A percentile compares a stretch with the other conserved stretches of the same genome.
Evolutionary conservation across 1,140 invertebrate species (phyloP).

Genomic region (Halictus rubicundus): DNA sequence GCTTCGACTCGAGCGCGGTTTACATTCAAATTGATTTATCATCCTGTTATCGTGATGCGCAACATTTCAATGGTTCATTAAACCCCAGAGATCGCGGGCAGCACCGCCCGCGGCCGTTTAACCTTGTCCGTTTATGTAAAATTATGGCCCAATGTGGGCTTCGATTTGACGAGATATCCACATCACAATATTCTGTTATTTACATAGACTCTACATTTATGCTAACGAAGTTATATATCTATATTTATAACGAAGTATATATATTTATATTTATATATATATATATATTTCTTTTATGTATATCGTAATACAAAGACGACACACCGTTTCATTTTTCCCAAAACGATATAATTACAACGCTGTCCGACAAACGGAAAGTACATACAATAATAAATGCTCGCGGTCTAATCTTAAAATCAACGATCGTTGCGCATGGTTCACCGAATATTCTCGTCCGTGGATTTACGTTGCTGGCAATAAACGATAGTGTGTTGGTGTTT

Average conservation of each 20-base stretch:
- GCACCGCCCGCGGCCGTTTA: constrained; percentile 6
- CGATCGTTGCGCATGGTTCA: constrained; percentile 22
- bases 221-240: constrained; percentile 23
- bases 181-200: constrained; percentile 41
- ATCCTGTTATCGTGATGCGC: constrained; percentile 22
- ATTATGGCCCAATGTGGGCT: constrained; percentile 48
- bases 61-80: constrained; percentile 16
- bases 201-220: constrained; percentile 47
- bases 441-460: constrained; percentile 1
- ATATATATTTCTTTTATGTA: constrained; percentile 9
- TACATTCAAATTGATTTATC: constrained; percentile 13
- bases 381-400: constrained; percentile 4
- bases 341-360: constrained; percentile 12
- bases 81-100: constrained; percentile 1
- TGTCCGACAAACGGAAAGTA: constrained; percentile 15
- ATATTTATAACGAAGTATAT: constrained; percentile 7
- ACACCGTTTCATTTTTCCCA: too few relatives aligned
- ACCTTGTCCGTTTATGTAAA: constrained; percentile 40
- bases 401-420: constrained; percentile 19
- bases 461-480: background rate
- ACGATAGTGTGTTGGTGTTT: background rate
- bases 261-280: constrained; percentile 1
- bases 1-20: background rate
- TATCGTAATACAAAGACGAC: constrained; percentile 14
- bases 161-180: constrained; percentile 38